These are phyloP conservation scores for Oscheius myriophilus DNA, from an alignment of 2,888 invertebrate genomes.

Conservation along the genomic window DNA sequence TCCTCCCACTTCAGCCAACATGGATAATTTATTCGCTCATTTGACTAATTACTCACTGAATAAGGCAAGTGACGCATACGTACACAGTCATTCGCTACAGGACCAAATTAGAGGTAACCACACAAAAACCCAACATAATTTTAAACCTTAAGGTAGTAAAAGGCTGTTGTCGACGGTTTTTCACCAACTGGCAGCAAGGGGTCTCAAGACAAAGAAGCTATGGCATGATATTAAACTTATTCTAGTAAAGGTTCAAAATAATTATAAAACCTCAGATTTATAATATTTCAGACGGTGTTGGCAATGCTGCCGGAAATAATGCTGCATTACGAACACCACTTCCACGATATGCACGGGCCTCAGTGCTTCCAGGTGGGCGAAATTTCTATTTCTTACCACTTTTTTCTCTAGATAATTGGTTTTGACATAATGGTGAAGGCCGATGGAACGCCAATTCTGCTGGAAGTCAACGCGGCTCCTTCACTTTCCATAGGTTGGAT, in stretches of 20 bases:
- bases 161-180: conserved; percentile 73
- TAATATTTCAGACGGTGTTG: conserved; percentile 70
- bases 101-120: conserved; percentile 65
- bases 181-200: conserved; percentile 68
- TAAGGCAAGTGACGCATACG: conserved; percentile 72
- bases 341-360: conserved; percentile 68
- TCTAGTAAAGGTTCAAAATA: conserved; percentile 69
- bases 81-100: conserved; percentile 67
- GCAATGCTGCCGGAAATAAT: conserved; percentile 74
- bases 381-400: not conserved
- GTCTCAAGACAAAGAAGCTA: conserved; percentile 71
- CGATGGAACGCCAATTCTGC: conserved; percentile 72
- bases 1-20: conserved; percentile 72
- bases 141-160: conserved; percentile 71
- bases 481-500: conserved; percentile 72
- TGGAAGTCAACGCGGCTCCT: conserved; percentile 75
- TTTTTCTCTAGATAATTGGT: conserved; percentile 73
- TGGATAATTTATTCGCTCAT: conserved; percentile 73
- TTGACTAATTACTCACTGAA: conserved; percentile 75
- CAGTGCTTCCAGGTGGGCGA: conserved; percentile 74
- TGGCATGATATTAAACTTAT: conserved; percentile 73
- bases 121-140: not conserved
- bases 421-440: conserved; percentile 73
- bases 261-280: not conserved
- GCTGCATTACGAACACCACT: conserved; percentile 71